Base-by-base conservation (phyloP, 2,113 vertebrate genomes). In the Lepisosteus oculatus region DNA sequence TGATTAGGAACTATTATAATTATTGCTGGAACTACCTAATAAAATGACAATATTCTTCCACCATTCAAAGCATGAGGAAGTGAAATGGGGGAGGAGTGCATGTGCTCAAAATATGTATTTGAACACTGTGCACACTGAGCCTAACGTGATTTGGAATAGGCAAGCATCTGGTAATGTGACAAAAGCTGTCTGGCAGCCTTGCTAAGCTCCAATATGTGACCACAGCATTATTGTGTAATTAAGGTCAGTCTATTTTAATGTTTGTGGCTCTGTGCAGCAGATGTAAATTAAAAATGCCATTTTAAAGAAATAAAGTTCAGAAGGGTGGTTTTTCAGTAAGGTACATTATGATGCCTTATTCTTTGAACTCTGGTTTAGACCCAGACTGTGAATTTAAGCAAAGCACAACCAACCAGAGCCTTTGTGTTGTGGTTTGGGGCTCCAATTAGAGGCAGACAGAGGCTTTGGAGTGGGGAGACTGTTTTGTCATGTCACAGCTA, bases 231-330 rank as follows among this genome's bases (percentile, higher is more conserved):
- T 8, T 78, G 78, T 74, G 75, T 74, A 84, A 84, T 83, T 79
- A 71, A 70, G 78, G 77, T 77, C 72, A 61, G 78, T 74, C 79
- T 81, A 72, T 79, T 82, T 84, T 73, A 79, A 84, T 80, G 77
- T 78, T 75, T 76, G 79, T 79, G 76, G 73, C 74, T 85, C 71
- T 68, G 67, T 75, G 83, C 81, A 76, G 77, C 0, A 81, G 76
- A 76, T 72, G 72, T 85, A 87, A 85, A 85, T 86, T 76, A 85
- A 80, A 87, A 77, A 72, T 79, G 80, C 76, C 71, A 73, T 81
- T 69, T 70, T 67, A 86, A 81, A 79, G n/a, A 11, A 14, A 65
- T 8, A 65, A 13, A 41, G 42, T 9, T 51, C 9, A 6, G 47
- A 9, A 51, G 47, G 47, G 47, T 5, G 47, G 47, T 51, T 51